phyloP scores from a whole-genome alignment of 1,140 invertebrate genomes.

The Caenorhabditis latens region DNA sequence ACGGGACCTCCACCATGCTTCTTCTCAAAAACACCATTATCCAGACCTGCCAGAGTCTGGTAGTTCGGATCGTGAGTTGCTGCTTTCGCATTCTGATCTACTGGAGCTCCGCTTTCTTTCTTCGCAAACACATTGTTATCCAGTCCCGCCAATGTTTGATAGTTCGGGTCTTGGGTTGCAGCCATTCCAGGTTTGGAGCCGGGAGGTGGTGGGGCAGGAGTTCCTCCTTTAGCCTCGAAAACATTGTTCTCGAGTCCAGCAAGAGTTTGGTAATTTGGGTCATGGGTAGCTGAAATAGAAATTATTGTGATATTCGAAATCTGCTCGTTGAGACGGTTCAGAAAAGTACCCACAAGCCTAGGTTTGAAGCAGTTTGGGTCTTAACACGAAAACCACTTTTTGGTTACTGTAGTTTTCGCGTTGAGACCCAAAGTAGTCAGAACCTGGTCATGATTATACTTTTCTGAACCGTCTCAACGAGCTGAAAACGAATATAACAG shows the following conservation, averaged over 20 bases:
- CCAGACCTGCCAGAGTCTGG: not conserved
- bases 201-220: not conserved
- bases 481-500: too few relatives aligned
- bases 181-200: slow-evolving; percentile 18
- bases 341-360: not conserved
- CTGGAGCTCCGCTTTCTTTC: slow-evolving; percentile 20
- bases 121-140: slow-evolving; percentile 20
- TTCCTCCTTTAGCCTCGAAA: not conserved
- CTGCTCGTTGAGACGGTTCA: not conserved
- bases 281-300: not conserved
- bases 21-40: slow-evolving; percentile 5
- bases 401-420: too few relatives aligned
- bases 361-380: slow-evolving; percentile 1
- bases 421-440: too few relatives aligned
- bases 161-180: slow-evolving; percentile 35
- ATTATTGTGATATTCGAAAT: too few relatives aligned
- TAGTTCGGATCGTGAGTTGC: slow-evolving; percentile 14
- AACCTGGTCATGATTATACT: too few relatives aligned
- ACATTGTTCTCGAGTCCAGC: slow-evolving; percentile 11
- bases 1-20: not conserved
- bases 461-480: too few relatives aligned
- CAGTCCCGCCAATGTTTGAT: slow-evolving; percentile 32
- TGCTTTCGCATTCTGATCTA: not conserved
- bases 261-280: slow-evolving; percentile 33
- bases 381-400: not conserved